Evolutionary conservation across 2,888 invertebrate species (phyloP).

Genomic region (Gymnoscelis rufifasciata): DNA sequence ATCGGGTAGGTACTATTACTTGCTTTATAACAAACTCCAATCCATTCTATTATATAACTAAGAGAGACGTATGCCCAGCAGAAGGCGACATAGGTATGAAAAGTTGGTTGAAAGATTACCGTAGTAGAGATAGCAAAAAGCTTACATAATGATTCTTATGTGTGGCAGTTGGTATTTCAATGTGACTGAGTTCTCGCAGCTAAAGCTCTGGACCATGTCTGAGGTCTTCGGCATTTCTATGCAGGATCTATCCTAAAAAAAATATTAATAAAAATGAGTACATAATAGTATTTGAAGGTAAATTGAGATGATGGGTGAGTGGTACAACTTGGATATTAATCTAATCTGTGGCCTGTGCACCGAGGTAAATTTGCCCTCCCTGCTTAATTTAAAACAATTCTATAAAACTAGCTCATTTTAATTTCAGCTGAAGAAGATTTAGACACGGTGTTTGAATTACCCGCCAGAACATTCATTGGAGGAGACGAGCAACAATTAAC

Average conservation of each 20-base stretch:
- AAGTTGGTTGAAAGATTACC: too few relatives aligned
- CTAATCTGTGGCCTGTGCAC: too few relatives aligned
- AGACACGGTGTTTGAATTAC: slow-evolving; percentile 83
- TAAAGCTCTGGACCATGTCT: slow-evolving; percentile 90
- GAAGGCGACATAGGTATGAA: too few relatives aligned
- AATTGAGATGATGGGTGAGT: too few relatives aligned
- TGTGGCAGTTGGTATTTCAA: slow-evolving; percentile 87
- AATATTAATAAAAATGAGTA: background rate
- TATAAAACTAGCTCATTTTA: background rate
- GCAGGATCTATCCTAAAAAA: slow-evolving; percentile 78
- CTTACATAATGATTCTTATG: slow-evolving; percentile 89
- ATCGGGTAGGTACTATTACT: too few relatives aligned
- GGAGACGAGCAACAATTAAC: slow-evolving; percentile 78
- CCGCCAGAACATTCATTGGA: slow-evolving; percentile 84
- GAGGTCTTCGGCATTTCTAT: slow-evolving; percentile 91
- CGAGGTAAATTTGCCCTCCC: too few relatives aligned
- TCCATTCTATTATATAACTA: too few relatives aligned
- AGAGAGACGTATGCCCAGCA: too few relatives aligned
- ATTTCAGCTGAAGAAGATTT: slow-evolving; percentile 75
- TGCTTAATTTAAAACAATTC: too few relatives aligned
- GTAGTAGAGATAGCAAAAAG: slow-evolving; percentile 87
- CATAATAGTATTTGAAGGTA: too few relatives aligned
- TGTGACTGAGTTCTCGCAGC: slow-evolving; percentile 83
- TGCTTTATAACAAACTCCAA: too few relatives aligned
- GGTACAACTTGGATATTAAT: too few relatives aligned